Conservation (phyloP, 1,140 invertebrate species). For the Drosophila sulfurigaster region DNA sequence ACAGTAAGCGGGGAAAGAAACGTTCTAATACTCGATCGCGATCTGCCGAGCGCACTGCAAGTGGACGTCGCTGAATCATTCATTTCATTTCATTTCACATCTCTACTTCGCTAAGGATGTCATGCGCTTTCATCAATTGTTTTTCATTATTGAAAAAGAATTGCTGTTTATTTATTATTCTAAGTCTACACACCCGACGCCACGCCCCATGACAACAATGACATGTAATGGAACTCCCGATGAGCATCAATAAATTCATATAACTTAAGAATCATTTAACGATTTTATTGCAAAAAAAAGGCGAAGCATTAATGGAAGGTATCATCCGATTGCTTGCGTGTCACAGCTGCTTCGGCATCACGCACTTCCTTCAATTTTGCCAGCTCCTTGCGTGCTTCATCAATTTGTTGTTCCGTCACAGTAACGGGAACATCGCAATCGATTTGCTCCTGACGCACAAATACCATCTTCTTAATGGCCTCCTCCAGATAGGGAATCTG, state of each 20-base stretch:
- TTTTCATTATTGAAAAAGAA: constrained; percentile 21
- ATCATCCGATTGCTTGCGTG: constrained; percentile 59
- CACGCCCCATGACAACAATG: constrained; percentile 42
- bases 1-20: constrained; percentile 51
- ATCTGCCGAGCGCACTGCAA: constrained; percentile 15
- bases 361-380: constrained; percentile 81
- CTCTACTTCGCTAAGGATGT: constrained; percentile 17
- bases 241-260: constrained; percentile 63
- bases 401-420: constrained; percentile 89
- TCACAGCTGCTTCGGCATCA: constrained; percentile 48
- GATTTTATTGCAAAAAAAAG: constrained; percentile 50
- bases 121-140: constrained; percentile 37
- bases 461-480: constrained; percentile 88
- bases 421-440: constrained; percentile 88
- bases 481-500: constrained; percentile 89
- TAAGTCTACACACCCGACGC: constrained; percentile 40
- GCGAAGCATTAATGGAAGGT: constrained; percentile 53
- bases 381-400: constrained; percentile 86
- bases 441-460: constrained; percentile 90
- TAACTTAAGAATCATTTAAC: constrained; percentile 62
- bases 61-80: constrained; percentile 9
- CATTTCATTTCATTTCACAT: constrained; percentile 7
- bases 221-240: constrained; percentile 52
- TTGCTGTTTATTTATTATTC: constrained; percentile 67
- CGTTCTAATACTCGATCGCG: constrained; percentile 23